Conservation (phyloP, 1,140 invertebrate species). For the Notospermus geniculatus region DNA sequence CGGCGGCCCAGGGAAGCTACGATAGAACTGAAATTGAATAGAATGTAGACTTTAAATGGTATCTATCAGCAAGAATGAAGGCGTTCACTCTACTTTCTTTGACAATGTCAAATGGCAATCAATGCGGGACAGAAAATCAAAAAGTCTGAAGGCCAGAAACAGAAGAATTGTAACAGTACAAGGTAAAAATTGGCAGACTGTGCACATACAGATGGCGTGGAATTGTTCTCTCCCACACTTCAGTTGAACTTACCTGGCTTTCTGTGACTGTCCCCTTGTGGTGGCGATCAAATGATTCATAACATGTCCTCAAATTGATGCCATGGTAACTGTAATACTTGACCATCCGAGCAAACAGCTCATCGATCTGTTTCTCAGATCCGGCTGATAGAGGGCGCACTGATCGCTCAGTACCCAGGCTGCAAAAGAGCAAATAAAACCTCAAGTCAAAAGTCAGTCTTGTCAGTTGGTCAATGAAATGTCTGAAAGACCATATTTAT, state of each 20-base stretch:
- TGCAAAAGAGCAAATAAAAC: constrained; percentile 25
- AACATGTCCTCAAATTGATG: constrained; percentile 47
- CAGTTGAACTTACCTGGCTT: constrained; percentile 45
- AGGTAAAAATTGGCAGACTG: too few relatives aligned
- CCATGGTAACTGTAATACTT: constrained; percentile 49
- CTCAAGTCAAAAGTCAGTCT: too few relatives aligned
- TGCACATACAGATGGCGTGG: too few relatives aligned
- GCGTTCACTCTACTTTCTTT: not conserved
- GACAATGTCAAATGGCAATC: not conserved
- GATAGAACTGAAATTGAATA: constrained; percentile 45
- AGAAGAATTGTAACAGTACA: not conserved
- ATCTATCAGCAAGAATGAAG: not conserved
- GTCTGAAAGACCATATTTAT: not conserved
- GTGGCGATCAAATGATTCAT: constrained; percentile 55
- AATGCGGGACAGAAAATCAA: not conserved
- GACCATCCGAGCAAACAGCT: constrained; percentile 37
- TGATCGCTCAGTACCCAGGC: constrained; percentile 48
- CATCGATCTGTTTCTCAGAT: constrained; percentile 36
- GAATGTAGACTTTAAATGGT: too few relatives aligned
- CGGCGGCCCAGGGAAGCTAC: constrained; percentile 49
- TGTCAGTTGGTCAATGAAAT: not conserved
- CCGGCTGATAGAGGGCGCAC: constrained; percentile 38
- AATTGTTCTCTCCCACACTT: too few relatives aligned
- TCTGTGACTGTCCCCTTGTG: constrained; percentile 53
- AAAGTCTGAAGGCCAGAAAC: not conserved